Evolutionary conservation across 2,888 invertebrate species (phyloP).

Genomic region (Cosmia pyralina): DNA sequence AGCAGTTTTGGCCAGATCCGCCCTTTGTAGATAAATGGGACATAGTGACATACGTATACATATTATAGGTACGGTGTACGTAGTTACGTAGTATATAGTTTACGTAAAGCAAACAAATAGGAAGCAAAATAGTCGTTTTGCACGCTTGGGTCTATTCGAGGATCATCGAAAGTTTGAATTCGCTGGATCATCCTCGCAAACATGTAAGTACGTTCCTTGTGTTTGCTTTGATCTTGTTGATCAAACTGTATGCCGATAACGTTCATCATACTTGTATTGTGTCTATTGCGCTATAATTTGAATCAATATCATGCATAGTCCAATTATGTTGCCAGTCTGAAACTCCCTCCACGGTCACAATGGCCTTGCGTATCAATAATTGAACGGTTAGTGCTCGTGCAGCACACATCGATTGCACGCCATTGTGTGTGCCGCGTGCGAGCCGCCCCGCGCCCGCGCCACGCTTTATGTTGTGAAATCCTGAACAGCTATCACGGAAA

Average conservation of each 20-base stretch:
- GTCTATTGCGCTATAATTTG: slow-evolving; percentile 26
- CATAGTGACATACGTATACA: not conserved
- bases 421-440: slow-evolving; percentile 63
- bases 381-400: slow-evolving; percentile 55
- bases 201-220: slow-evolving; percentile 24
- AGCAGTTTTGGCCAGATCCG: slow-evolving; percentile 3
- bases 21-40: slow-evolving; percentile 6
- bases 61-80: too few relatives aligned
- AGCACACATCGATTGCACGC: slow-evolving; percentile 63
- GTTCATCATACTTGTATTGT: slow-evolving; percentile 23
- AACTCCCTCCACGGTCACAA: slow-evolving; percentile 60
- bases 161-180: slow-evolving; percentile 18
- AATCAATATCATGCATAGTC: slow-evolving; percentile 42
- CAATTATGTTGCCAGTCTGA: slow-evolving; percentile 48
- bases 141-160: slow-evolving; percentile 9
- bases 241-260: slow-evolving; percentile 28
- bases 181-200: slow-evolving; percentile 21
- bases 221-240: slow-evolving; percentile 39
- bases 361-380: slow-evolving; percentile 68
- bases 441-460: slow-evolving; percentile 35
- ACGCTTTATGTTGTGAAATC: slow-evolving; percentile 58
- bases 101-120: slow-evolving; percentile 7
- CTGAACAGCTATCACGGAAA: slow-evolving; percentile 61
- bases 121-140: slow-evolving; percentile 22
- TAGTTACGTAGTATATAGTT: too few relatives aligned